A percentile compares a stretch with the other conserved stretches of the same genome.
Conservation (phyloP, 2,797 vertebrate genomes). For the Gobionotothen gibberifrons region DNA sequence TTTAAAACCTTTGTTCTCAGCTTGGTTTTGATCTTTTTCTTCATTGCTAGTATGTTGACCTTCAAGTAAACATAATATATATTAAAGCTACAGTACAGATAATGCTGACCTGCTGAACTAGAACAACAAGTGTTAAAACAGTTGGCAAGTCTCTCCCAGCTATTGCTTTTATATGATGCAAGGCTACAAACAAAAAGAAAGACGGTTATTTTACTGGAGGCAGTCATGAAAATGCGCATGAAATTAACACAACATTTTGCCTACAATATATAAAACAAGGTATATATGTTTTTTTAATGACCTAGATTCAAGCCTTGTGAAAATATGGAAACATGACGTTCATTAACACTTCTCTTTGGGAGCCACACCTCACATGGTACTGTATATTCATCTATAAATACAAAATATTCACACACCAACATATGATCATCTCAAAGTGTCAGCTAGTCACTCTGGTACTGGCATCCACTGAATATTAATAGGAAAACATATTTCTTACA, state of each 20-base stretch:
- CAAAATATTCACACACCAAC: not conserved
- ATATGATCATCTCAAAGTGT: slow-evolving; percentile 21
- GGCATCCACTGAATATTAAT: slow-evolving; percentile 46
- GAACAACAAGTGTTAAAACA: not conserved
- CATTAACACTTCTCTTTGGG: not conserved
- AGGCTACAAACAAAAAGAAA: not conserved
- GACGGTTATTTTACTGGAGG: not conserved
- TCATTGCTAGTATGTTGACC: not conserved
- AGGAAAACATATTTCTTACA: slow-evolving; percentile 28
- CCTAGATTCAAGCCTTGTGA: not conserved
- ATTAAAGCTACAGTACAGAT: not conserved
- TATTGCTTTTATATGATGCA: slow-evolving; percentile 12
- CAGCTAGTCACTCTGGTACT: slow-evolving; percentile 17
- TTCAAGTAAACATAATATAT: not conserved
- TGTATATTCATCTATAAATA: not conserved
- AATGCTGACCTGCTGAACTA: not conserved
- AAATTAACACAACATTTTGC: not conserved
- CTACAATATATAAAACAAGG: no score
- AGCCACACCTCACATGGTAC: not conserved
- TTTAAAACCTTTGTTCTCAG: not conserved
- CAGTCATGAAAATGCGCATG: not conserved
- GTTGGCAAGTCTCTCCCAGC: not conserved
- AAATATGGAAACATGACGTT: not conserved
- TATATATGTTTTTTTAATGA: not conserved
- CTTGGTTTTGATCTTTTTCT: slow-evolving; percentile 1